Evolutionary conservation across 2,113 vertebrate genomes (phyloP), one percentile per base, ranked within the genome.

Genomic region (Pachycephala philippinensis): DNA sequence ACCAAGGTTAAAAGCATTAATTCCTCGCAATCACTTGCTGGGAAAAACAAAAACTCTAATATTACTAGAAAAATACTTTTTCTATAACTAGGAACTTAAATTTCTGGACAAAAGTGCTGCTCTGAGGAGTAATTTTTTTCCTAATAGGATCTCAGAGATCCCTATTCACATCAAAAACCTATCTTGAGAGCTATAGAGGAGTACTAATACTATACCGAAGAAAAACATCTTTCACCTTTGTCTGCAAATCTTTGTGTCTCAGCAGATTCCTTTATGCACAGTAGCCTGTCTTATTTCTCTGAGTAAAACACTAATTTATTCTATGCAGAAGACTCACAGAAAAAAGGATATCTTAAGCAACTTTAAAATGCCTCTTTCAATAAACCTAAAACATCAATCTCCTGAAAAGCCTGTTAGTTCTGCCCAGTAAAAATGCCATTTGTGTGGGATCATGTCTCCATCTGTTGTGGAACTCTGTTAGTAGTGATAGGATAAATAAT

Each of bases 401-500:
- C 42, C 60, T 71, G 59, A 75, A 80, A 82, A 84, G 8, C 11
- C 42, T 89, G 24, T 26, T 87, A 54, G 20, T 40, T 84, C 65
- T 90, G 75, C 59, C 71, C 64, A 72, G 54, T 52, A 69, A 86
- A 91, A 87, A 72, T n/a, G n/a, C 21, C 35, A 68, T 76, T 96
- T 92, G 39, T 79, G 64, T 74, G 59, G 56, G 56, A 84, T 44
- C 1, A 0, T n/a, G 20, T 79, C 57, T 93, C 87, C 84, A 90
- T 90, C 75, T 94, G 37, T 69, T 84, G 44, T 66, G 49, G 57
- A 91, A 86, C 26, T 86, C 40, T 75, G 57, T 65, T 52, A 52
- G 68, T 10, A 92, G 56, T 64, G 85, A 76, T 9, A 89, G 85
- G 68, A 83, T 92, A 96, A 97, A 95, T 75, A 84, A 50, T 57